Evolutionary conservation across 1,140 invertebrate genomes (phyloP), one percentile per base, ranked within the genome.

Genomic region (Mylabris phalerata): DNA sequence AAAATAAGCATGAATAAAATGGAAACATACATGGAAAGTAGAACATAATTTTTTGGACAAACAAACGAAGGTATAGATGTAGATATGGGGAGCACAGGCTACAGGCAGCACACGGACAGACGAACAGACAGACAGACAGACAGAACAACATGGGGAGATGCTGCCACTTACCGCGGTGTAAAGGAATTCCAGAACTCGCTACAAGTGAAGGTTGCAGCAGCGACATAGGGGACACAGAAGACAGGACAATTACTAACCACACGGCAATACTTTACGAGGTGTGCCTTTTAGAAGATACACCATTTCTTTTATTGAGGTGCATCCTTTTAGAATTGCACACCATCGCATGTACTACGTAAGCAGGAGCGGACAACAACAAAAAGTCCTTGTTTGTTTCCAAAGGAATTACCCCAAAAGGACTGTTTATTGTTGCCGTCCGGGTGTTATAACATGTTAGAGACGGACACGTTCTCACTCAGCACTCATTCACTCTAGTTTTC

Each of bases 151-250:
- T 67, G 69, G 71, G 72, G 68, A 65, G 69, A 74, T 73, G 84
- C 83, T 85, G 84, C 83, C 84, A 92, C 90, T 93, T 93, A 93
- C 91, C 90, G 88, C 87, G 89, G 90, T 86, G 87, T 89, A 89
- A 93, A 93, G 84, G 88, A 92, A 87, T 88, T 92, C 90, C 90
- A 93, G 89, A 92, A 93, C 86, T 89, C 88, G 90, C 90, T 93
- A 90, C 80, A 71, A 67, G 80, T 80, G 79, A 78, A 78, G 64
- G 80, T 80, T 81, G 78, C 79, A 79, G 77, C 79, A 79, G 80
- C 79, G 80, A 81, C 82, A 84, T 82, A 84, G 82, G 82, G 83
- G 82, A 84, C 82, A 84, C 82, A 84, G 77, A 83, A 84, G 79
- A 82, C 80, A 82, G 80, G 81, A 82, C 80, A 82, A 83, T 82